A percentile compares a stretch with the other conserved stretches of the same genome.
Conservation (phyloP, 1,140 invertebrate genomes). For the Hesperophylax magnus region DNA sequence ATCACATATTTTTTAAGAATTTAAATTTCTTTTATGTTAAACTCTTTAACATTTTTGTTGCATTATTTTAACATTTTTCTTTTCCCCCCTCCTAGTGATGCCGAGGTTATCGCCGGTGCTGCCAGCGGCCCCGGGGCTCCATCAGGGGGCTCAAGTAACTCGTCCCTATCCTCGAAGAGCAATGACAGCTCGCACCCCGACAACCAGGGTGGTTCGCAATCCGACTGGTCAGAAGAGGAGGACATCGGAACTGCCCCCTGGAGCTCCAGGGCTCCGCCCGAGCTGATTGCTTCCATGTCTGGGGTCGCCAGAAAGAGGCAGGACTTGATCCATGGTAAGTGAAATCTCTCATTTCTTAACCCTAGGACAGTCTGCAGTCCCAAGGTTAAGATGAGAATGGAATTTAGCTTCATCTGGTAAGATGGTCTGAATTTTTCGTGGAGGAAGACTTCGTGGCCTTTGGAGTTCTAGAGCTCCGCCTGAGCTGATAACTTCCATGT, state of each 20-base stretch:
- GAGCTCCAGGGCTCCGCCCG: slow-evolving; percentile 86
- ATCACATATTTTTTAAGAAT: no score
- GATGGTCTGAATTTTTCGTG: no score
- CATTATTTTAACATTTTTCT: not conserved
- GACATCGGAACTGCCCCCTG: slow-evolving; percentile 71
- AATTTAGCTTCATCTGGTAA: no score
- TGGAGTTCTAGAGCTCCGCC: no score
- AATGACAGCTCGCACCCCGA: slow-evolving; percentile 67
- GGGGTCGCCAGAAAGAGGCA: slow-evolving; percentile 87
- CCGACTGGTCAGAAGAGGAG: slow-evolving; percentile 71
- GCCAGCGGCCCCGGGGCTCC: slow-evolving; percentile 65
- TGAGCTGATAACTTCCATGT: no score
- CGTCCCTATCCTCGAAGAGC: slow-evolving; percentile 67
- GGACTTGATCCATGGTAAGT: slow-evolving; percentile 95
- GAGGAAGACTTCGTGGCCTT: no score
- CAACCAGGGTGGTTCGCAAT: slow-evolving; percentile 66
- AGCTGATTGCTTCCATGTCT: slow-evolving; percentile 75
- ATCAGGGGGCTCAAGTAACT: slow-evolving; percentile 68
- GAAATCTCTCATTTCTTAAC: not conserved
- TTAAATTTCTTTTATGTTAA: no score
- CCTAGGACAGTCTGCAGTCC: no score
- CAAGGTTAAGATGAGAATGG: no score
- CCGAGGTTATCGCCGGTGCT: slow-evolving; percentile 61
- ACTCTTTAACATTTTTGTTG: no score
- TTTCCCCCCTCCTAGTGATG: slow-evolving; percentile 47